phyloP scores from a whole-genome alignment of 2,797 vertebrate species.

The Chaunax sp. region DNA sequence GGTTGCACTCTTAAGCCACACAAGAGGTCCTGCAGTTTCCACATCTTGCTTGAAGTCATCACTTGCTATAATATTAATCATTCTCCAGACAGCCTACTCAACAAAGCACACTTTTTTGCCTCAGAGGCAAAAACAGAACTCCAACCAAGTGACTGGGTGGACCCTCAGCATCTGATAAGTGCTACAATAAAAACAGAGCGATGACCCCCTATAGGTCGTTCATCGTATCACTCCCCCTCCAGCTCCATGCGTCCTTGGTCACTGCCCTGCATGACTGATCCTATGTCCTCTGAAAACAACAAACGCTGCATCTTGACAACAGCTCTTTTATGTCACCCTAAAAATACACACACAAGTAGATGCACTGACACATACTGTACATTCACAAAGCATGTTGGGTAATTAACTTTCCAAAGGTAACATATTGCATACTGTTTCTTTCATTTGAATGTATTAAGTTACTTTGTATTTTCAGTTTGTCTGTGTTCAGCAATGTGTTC shows the following conservation, averaged over 20 bases:
- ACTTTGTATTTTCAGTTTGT: no score
- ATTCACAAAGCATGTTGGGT: no score
- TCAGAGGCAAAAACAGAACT: conserved; percentile 42
- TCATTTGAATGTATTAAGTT: no score
- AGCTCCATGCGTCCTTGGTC: conserved; percentile 64
- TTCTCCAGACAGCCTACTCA: conserved; percentile 5
- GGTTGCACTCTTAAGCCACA: neutral
- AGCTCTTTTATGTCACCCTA: conserved; percentile 30
- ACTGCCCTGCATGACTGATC: conserved; percentile 59
- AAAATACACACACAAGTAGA: conserved; percentile 37
- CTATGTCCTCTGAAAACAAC: conserved; percentile 62
- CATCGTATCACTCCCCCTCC: conserved; percentile 51
- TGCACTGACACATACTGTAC: no score
- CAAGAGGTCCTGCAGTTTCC: conserved; percentile 14
- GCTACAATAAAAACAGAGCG: conserved; percentile 64
- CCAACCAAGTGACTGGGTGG: conserved; percentile 35
- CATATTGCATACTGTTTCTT: no score
- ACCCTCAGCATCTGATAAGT: conserved; percentile 65
- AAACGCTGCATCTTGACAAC: conserved; percentile 62
- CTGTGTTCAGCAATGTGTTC: no score
- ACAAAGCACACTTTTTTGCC: conserved; percentile 51
- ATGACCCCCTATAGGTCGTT: conserved; percentile 67
- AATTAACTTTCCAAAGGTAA: no score
- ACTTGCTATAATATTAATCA: conserved; percentile 10
- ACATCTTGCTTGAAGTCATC: conserved; percentile 3